A percentile compares a stretch with the other conserved stretches of the same genome.
phyloP scores from a whole-genome alignment of 2,888 invertebrate genomes.

The Tupiocoris notatus region DNA sequence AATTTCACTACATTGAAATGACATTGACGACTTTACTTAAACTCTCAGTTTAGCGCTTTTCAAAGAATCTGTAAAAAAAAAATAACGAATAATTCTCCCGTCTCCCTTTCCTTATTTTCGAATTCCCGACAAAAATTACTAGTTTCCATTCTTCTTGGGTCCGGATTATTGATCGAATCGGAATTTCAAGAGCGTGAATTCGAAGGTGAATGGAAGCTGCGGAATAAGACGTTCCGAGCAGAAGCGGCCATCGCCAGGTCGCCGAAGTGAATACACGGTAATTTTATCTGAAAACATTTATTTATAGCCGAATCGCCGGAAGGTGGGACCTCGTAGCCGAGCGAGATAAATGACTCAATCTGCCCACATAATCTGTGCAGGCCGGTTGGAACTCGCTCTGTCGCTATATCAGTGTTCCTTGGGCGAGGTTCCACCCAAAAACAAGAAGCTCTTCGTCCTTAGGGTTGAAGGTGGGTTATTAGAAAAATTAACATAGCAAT shows the following conservation, averaged over 20 bases:
- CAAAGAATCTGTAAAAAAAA: no score
- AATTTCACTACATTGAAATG: no score
- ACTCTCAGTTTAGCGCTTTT: no score
- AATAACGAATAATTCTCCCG: no score
- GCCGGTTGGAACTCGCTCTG: not conserved
- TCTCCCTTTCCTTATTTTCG: no score
- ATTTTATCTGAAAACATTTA: constrained; percentile 17
- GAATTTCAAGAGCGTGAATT: no score
- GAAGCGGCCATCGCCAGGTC: not conserved
- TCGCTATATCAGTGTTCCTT: not conserved
- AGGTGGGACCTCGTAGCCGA: constrained; percentile 17
- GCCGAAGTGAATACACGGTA: constrained; percentile 6
- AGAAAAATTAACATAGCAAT: constrained; percentile 42
- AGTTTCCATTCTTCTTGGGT: no score
- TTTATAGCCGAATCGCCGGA: constrained; percentile 6
- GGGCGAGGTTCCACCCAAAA: constrained; percentile 4
- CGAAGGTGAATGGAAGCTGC: no score
- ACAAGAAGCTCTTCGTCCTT: constrained; percentile 30
- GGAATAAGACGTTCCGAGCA: constrained; percentile 6
- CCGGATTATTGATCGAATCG: no score
- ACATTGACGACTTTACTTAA: no score
- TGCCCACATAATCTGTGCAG: constrained; percentile 34
- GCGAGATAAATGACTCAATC: constrained; percentile 39
- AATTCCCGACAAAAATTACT: no score
- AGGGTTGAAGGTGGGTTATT: constrained; percentile 39